Evolutionary conservation across 2,888 invertebrate genomes (phyloP).

Genomic region (Cancer borealis): DNA sequence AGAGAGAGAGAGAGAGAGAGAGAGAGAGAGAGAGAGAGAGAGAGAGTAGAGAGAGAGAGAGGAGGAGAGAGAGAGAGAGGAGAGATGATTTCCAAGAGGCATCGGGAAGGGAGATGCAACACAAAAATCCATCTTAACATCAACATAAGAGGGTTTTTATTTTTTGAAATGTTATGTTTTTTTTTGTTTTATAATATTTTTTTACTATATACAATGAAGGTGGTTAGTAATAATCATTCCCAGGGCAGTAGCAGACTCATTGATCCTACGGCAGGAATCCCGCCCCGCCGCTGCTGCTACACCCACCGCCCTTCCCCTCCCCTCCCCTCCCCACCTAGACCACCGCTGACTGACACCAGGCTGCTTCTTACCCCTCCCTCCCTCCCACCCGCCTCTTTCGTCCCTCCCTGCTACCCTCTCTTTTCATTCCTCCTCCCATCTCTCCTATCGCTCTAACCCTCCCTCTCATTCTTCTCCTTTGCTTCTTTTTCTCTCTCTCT

Average conservation of each 20-base stretch:
- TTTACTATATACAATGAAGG: not conserved
- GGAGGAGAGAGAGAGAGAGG: too few relatives aligned
- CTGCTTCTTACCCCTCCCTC: not conserved
- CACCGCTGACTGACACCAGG: not conserved
- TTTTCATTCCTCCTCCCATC: not conserved
- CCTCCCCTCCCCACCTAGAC: not conserved
- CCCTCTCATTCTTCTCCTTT: not conserved
- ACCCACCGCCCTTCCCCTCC: not conserved
- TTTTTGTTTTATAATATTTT: not conserved
- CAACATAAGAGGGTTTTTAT: not conserved
- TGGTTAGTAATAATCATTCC: not conserved
- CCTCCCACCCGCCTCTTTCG: not conserved
- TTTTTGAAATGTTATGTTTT: not conserved
- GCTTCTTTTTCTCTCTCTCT: not conserved
- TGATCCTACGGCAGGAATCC: not conserved
- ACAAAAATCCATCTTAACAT: not conserved
- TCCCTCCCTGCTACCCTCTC: not conserved
- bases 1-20: slow-evolving; percentile 29
- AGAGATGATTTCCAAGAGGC: too few relatives aligned
- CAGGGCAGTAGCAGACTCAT: not conserved
- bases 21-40: slow-evolving; percentile 29
- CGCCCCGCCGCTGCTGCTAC: not conserved
- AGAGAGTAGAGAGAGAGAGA: slow-evolving; percentile 4
- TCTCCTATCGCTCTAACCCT: not conserved
- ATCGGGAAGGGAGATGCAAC: not conserved